Evolutionary conservation across 2,113 vertebrate species (phyloP), one percentile per base, ranked within the genome.

Genomic region (Phrynosoma platyrhinos): DNA sequence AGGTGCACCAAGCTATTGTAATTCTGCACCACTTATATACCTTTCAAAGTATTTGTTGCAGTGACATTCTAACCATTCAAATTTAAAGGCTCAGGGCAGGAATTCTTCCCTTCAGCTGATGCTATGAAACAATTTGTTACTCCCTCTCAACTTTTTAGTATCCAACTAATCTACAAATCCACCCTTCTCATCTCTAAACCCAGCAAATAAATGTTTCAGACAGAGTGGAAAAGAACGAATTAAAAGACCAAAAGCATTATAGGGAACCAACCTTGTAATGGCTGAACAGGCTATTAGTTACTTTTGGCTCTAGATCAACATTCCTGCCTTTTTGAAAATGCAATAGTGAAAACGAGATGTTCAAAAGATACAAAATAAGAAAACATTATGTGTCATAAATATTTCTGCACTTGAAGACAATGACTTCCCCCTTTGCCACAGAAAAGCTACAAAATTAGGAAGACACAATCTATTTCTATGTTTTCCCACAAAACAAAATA

Each of bases 1-100:
- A 82, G 72, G 72, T 82, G 6, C n/a, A 89, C 74, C 25, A 83
- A 76, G 32, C 62, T 32, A 52, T 2, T 83, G 79, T 77, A 89
- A 86, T 53, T 52, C 69, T 69, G 42, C 25, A 82, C 71, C 55
- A 68, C 9, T 23, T 77, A 25, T 77, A 25, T 69, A 58, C 42
- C 42, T 58, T 66, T 69, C 58, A 89, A 85, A 74, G 71, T 77
- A 42, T 69, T 89, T 82, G 21, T 10, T 30, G 52, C 40, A 53
- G 32, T 55, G 69, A 82, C 62, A 68, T 86, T 82, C 64, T 32
- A 69, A 36, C 42, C 32, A 40, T 36, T 27, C 79, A 71, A 76
- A 64, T 30, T 6, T 58, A 75, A 85, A 5, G 3, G 27, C 32
- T 82, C 58, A 82, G 30, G n/a, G 7, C 2, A 86, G 9, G n/a